A percentile compares a stretch with the other conserved stretches of the same genome.
Conservation (phyloP, 2,888 invertebrate genomes). For the Gymnosoma rotundatum region DNA sequence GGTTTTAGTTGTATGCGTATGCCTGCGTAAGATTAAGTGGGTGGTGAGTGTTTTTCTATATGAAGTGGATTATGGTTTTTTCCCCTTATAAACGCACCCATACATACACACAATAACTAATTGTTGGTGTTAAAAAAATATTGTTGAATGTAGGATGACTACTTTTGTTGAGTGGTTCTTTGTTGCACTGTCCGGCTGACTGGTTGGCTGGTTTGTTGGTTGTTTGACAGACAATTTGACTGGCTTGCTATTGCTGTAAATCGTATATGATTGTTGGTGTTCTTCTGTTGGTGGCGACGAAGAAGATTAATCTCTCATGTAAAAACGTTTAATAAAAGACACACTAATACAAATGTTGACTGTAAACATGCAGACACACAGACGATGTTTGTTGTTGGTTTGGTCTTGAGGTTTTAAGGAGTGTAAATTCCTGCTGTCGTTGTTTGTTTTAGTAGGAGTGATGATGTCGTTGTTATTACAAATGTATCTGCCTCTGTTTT, state of each 20-base stretch:
- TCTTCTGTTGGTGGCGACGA: conserved; percentile 32
- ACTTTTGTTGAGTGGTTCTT: conserved; percentile 18
- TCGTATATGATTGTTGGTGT: conserved; percentile 29
- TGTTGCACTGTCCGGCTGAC: neutral
- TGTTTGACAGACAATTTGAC: conserved; percentile 26
- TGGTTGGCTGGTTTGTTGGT: conserved; percentile 14
- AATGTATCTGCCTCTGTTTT: neutral
- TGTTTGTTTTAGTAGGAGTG: conserved; percentile 65
- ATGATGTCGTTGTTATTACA: conserved; percentile 18
- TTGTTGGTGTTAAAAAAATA: conserved; percentile 57
- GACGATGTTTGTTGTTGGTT: conserved; percentile 52
- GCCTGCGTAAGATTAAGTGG: conserved; percentile 16
- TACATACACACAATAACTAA: conserved; percentile 28
- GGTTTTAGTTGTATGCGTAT: neutral
- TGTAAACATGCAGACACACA: conserved; percentile 9
- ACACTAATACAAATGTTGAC: neutral
- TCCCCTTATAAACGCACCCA: conserved; percentile 8
- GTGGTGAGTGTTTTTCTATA: conserved; percentile 27
- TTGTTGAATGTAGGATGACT: conserved; percentile 51
- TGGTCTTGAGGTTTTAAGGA: conserved; percentile 57
- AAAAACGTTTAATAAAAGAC: conserved; percentile 11
- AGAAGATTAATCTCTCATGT: conserved; percentile 24
- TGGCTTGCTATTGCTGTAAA: conserved; percentile 31
- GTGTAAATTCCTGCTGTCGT: conserved; percentile 70
- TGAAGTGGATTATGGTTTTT: conserved; percentile 30